These are phyloP conservation scores for Macrosiphum euphorbiae DNA, from an alignment of 2,888 invertebrate genomes.

Conservation along the genomic window DNA sequence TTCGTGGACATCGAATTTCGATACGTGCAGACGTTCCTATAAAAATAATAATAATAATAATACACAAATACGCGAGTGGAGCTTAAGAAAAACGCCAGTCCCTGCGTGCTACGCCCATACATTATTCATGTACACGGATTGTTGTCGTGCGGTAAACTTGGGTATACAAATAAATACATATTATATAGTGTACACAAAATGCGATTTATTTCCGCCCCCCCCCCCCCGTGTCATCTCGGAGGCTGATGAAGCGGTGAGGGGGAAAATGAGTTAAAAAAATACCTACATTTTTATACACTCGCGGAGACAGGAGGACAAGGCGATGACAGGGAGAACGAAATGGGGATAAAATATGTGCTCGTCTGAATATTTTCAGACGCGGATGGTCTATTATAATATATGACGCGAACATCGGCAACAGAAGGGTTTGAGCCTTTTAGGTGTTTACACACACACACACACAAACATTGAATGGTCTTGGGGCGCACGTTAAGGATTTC, in stretches of 20 bases:
- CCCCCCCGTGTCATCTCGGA: not conserved
- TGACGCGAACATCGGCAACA: not conserved
- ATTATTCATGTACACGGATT: constrained; percentile 62
- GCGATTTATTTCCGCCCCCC: constrained; percentile 42
- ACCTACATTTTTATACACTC: constrained; percentile 17
- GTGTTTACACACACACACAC: not conserved
- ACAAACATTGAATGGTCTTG: not conserved
- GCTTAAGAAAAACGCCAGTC: constrained; percentile 43
- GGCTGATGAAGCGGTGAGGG: not conserved
- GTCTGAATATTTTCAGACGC: constrained; percentile 29
- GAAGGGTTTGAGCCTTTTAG: constrained; percentile 33
- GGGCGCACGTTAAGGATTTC: not conserved
- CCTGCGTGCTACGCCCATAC: not conserved
- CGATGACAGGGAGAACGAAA: not conserved
- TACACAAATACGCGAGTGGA: not conserved
- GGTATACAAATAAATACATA: constrained; percentile 6
- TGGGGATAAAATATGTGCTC: constrained; percentile 39
- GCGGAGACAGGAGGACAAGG: not conserved
- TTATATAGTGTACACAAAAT: constrained; percentile 16
- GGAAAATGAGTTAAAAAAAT: not conserved
- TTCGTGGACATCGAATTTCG: constrained; percentile 38
- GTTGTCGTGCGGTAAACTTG: not conserved
- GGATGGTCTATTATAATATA: constrained; percentile 42
- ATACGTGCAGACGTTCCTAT: not conserved
- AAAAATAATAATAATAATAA: constrained; percentile 3